These are phyloP conservation scores for Menidia beryllina DNA, from an alignment of 2,113 vertebrate genomes.

Conservation along the genomic window DNA sequence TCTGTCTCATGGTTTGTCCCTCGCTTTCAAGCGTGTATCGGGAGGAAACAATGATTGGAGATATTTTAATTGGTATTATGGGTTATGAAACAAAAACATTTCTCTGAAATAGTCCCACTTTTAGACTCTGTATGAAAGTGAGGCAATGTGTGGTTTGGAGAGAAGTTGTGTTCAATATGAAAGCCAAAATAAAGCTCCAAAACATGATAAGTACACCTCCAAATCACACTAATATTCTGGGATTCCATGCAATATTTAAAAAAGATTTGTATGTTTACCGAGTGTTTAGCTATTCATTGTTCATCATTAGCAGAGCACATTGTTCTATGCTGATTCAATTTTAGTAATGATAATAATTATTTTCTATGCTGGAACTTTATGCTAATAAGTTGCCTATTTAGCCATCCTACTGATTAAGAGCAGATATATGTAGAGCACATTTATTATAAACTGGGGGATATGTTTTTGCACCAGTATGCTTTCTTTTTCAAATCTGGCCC, in stretches of 20 bases:
- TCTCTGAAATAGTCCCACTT: constrained; percentile 19
- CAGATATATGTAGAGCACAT: neutral
- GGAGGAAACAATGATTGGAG: neutral
- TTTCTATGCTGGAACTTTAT: neutral
- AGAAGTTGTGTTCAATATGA: neutral
- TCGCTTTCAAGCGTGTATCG: neutral
- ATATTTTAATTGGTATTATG: constrained; percentile 14
- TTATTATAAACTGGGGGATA: neutral
- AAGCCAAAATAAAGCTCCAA: neutral
- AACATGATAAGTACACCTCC: neutral
- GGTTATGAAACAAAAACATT: constrained; percentile 29
- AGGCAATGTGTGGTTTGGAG: neutral
- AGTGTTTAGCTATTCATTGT: neutral
- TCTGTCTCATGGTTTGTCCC: constrained; percentile 13
- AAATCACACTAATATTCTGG: too few species aligned
- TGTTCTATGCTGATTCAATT: neutral
- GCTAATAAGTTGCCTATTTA: neutral
- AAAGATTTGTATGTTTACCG: neutral
- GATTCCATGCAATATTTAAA: constrained; percentile 2
- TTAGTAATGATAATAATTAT: neutral
- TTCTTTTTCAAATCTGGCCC: neutral
- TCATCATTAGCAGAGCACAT: neutral
- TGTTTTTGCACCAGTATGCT: neutral
- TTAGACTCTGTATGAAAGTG: neutral
- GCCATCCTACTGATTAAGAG: neutral